Conservation (phyloP, 1,140 invertebrate genomes). For the Arctopsyche grandis region DNA sequence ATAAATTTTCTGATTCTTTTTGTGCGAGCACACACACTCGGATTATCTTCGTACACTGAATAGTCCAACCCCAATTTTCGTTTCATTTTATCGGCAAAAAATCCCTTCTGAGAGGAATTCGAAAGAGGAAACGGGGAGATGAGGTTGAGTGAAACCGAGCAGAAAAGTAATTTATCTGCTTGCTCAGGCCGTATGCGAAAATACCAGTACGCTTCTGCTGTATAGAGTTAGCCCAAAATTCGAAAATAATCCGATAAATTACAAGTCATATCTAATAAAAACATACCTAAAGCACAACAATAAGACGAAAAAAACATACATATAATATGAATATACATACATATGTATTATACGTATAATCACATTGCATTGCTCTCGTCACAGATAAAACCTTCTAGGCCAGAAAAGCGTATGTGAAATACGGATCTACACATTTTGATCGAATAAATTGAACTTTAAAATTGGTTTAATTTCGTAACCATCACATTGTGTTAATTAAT, state of each 20-base stretch:
- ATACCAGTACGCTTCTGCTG: background rate
- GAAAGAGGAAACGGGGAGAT: background rate
- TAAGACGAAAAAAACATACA: background rate
- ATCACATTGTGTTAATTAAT: background rate
- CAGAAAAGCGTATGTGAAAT: no score
- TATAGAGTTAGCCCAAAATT: slow-evolving; percentile 1
- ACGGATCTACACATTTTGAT: background rate
- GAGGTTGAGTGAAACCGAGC: slow-evolving; percentile 13
- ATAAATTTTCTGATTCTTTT: no score
- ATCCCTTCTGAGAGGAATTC: background rate
- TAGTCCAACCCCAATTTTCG: slow-evolving; percentile 1
- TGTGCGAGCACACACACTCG: no score
- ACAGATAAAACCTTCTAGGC: no score
- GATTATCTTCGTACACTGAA: no score
- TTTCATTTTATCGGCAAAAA: slow-evolving; percentile 17
- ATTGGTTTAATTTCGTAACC: background rate
- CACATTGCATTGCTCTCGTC: no score
- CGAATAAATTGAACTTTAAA: background rate
- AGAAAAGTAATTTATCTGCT: slow-evolving; percentile 26
- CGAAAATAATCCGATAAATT: slow-evolving; percentile 26
- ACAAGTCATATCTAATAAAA: background rate
- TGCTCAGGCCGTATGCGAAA: background rate
- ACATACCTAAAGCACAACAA: background rate
- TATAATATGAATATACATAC: background rate
- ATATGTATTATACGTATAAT: no score